Evolutionary conservation across 2,113 vertebrate genomes (phyloP).

Genomic region (Varanus komodoensis): DNA sequence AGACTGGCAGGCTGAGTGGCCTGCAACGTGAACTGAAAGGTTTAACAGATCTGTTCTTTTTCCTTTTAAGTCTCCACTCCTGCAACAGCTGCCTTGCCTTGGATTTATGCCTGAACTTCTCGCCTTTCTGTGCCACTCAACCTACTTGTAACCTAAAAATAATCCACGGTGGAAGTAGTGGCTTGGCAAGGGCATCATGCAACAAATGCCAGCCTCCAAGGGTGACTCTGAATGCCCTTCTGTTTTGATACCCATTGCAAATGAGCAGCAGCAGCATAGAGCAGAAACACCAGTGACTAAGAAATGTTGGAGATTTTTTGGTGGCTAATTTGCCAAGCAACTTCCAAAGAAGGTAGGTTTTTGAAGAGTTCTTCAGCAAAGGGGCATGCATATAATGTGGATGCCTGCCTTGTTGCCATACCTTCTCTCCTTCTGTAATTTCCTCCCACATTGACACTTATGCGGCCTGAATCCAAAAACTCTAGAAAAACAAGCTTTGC

Average conservation of each 20-base stretch:
- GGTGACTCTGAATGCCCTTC: slow-evolving; percentile 10
- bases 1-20: neutral
- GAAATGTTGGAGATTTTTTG: neutral
- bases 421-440: slow-evolving; percentile 23
- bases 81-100: slow-evolving; percentile 20
- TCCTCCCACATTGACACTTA: neutral
- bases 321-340: neutral
- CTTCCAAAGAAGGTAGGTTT: neutral
- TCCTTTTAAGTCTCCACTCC: neutral
- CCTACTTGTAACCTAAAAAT: slow-evolving; percentile 29
- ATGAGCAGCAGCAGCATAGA: neutral
- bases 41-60: neutral
- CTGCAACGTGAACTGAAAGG: neutral
- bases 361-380: neutral
- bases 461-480: slow-evolving; percentile 8
- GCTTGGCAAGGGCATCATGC: neutral
- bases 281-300: neutral
- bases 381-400: neutral
- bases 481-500: slow-evolving; percentile 21
- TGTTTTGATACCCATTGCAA: slow-evolving; percentile 14
- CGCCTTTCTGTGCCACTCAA: slow-evolving; percentile 13
- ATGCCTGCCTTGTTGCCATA: neutral
- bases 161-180: slow-evolving; percentile 18
- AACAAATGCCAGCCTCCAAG: slow-evolving; percentile 28
- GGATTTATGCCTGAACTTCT: slow-evolving; percentile 23